Conservation (phyloP, 1,140 invertebrate genomes). For the Marisa cornuarietis region DNA sequence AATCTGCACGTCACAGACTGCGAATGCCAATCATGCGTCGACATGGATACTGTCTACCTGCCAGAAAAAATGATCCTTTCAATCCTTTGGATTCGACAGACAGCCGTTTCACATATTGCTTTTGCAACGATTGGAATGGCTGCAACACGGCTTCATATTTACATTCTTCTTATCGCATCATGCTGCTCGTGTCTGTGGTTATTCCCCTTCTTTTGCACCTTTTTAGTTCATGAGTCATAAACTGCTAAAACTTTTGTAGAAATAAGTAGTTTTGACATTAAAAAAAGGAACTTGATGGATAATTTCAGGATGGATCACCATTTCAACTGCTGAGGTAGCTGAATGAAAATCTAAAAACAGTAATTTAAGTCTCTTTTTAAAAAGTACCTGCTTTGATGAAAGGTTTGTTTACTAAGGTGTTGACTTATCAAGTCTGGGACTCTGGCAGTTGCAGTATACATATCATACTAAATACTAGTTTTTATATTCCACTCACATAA, state of each 20-base stretch:
- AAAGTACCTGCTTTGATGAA: no score
- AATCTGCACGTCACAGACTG: slow-evolving; percentile 54
- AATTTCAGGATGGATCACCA: neutral
- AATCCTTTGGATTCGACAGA: slow-evolving; percentile 47
- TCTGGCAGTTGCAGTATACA: no score
- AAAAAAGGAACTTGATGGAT: neutral
- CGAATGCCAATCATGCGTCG: slow-evolving; percentile 61
- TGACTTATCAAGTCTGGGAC: no score
- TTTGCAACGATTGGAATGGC: slow-evolving; percentile 65
- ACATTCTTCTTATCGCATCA: neutral
- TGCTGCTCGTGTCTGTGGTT: slow-evolving; percentile 8
- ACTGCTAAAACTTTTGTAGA: neutral
- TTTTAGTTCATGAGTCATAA: neutral
- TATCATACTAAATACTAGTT: no score
- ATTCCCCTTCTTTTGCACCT: slow-evolving; percentile 4
- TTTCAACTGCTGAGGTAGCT: neutral
- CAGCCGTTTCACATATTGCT: slow-evolving; percentile 56
- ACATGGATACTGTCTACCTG: slow-evolving; percentile 61
- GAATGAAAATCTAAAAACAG: no score
- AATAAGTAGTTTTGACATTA: neutral
- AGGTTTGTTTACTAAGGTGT: no score
- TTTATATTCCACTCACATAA: no score
- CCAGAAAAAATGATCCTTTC: slow-evolving; percentile 57
- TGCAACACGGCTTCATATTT: slow-evolving; percentile 52
- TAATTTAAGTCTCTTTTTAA: no score